phyloP scores from a whole-genome alignment of 2,888 invertebrate genomes.

The Branchipolynoe longqiensis region DNA sequence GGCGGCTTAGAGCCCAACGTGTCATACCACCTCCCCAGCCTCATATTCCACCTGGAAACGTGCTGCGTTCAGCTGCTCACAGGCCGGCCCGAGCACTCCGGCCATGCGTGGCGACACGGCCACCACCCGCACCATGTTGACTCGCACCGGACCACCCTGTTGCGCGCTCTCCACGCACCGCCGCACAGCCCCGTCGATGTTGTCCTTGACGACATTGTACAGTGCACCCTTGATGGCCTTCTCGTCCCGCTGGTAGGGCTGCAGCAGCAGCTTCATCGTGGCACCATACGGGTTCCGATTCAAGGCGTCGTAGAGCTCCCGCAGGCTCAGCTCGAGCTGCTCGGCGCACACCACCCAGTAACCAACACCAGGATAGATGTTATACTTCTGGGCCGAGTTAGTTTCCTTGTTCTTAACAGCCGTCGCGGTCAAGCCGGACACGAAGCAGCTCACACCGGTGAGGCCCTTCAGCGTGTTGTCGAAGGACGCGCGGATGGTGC shows the following conservation, averaged over 20 bases:
- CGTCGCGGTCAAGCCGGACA: slow-evolving; percentile 23
- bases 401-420: slow-evolving; percentile 4
- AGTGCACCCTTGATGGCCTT: background rate
- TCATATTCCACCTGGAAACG: slow-evolving; percentile 10
- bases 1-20: no score
- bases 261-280: slow-evolving; percentile 39
- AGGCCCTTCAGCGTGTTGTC: background rate
- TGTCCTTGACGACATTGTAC: slow-evolving; percentile 14
- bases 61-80: background rate
- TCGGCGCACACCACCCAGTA: slow-evolving; percentile 26
- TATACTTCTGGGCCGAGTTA: background rate
- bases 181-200: slow-evolving; percentile 21
- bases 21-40: no score
- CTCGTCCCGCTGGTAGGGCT: slow-evolving; percentile 47
- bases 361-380: slow-evolving; percentile 29
- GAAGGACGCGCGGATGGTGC: background rate
- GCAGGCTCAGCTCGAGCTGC: background rate
- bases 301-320: background rate
- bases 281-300: slow-evolving; percentile 19
- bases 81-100: background rate
- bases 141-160: background rate
- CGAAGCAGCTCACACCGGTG: slow-evolving; percentile 7
- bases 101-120: background rate
- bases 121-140: slow-evolving; percentile 7
- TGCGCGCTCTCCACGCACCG: background rate